phyloP scores from a whole-genome alignment of 1,140 invertebrate genomes.

The Venustaconcha ellipsiformis region DNA sequence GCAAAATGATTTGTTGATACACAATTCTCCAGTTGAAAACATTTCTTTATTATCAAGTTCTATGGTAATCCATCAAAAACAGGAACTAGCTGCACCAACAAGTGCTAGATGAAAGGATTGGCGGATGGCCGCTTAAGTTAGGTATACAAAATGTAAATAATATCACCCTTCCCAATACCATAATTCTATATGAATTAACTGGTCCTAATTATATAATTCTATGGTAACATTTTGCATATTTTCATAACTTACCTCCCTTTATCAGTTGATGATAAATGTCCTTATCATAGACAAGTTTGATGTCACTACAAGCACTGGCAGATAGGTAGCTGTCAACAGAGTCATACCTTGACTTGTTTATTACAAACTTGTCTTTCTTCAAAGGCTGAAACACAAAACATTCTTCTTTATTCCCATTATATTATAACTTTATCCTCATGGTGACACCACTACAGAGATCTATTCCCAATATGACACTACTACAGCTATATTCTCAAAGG shows the following conservation, averaged over 20 bases:
- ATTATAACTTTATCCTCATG: neutral
- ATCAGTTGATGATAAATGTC: conserved; percentile 84
- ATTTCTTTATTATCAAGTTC: neutral
- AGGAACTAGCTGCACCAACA: too few relatives aligned
- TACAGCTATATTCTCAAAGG: too few relatives aligned
- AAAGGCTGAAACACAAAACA: conserved; percentile 60
- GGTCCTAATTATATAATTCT: too few relatives aligned
- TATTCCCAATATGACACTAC: too few relatives aligned
- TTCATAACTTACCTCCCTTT: conserved; percentile 75
- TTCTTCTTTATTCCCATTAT: neutral
- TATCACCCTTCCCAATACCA: too few relatives aligned
- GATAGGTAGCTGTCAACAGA: conserved; percentile 98
- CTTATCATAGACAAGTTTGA: conserved; percentile 88
- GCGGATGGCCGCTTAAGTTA: neutral
- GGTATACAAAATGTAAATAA: too few relatives aligned
- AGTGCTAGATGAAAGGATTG: too few relatives aligned
- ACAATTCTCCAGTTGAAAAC: too few relatives aligned
- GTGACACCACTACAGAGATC: too few relatives aligned
- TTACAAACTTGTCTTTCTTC: conserved; percentile 83
- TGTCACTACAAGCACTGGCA: conserved; percentile 90
- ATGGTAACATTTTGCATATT: neutral
- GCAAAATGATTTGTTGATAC: too few relatives aligned
- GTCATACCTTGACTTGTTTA: conserved; percentile 97
- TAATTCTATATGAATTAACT: too few relatives aligned
- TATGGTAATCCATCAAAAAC: too few relatives aligned